These are phyloP conservation scores for Salpingus planirostris DNA, from an alignment of 2,888 invertebrate genomes.

Conservation along the genomic window DNA sequence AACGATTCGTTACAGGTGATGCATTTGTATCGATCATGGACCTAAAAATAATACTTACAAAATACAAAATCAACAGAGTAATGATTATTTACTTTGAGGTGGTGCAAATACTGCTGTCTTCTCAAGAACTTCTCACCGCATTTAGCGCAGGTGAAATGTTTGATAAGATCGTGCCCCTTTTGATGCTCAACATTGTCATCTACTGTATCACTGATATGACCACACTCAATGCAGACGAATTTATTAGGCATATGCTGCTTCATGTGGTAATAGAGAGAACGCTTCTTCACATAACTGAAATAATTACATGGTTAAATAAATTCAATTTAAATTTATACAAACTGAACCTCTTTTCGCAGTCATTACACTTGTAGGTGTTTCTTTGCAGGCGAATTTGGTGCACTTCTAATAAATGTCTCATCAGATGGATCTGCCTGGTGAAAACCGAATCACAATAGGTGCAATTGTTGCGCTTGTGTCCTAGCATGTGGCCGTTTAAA, in stretches of 20 bases:
- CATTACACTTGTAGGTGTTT: conserved; percentile 17
- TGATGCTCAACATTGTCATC: conserved; percentile 28
- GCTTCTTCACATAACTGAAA: conserved; percentile 21
- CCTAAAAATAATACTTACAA: conserved; percentile 17
- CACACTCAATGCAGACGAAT: conserved; percentile 33
- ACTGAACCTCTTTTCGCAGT: conserved; percentile 20
- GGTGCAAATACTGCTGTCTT: conserved; percentile 32
- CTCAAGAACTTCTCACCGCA: conserved; percentile 33
- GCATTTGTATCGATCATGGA: conserved; percentile 35
- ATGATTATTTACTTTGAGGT: conserved; percentile 23
- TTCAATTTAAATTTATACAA: not conserved
- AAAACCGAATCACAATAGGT: conserved; percentile 33
- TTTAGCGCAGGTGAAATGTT: conserved; percentile 29
- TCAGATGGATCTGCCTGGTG: conserved; percentile 31
- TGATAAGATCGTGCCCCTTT: conserved; percentile 27
- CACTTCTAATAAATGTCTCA: conserved; percentile 30
- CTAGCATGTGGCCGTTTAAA: conserved; percentile 32
- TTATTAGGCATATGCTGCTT: conserved; percentile 31
- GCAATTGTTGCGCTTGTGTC: conserved; percentile 36
- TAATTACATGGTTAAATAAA: not conserved
- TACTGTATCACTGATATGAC: conserved; percentile 24
- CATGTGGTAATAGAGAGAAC: conserved; percentile 29
- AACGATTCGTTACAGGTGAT: conserved; percentile 31
- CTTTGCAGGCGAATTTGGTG: conserved; percentile 25
- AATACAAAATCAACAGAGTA: not conserved